Evolutionary conservation across 2,113 vertebrate genomes (phyloP).

Genomic region (Arothron firmamentum): DNA sequence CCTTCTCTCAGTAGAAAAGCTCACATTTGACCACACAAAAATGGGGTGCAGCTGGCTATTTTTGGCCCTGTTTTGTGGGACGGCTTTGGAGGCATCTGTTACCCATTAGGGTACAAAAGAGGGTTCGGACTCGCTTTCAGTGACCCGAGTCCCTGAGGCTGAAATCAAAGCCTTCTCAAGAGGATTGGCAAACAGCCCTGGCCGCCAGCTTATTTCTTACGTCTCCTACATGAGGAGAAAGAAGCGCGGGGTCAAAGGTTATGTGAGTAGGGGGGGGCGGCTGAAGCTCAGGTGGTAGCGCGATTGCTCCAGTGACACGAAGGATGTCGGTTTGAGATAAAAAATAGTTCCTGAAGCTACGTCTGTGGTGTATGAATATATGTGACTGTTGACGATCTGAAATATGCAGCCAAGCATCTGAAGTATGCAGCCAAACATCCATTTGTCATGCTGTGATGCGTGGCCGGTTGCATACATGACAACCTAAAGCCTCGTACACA

Average conservation of each 20-base stretch:
- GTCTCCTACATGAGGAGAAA: slow-evolving; percentile 19
- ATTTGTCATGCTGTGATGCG: no score
- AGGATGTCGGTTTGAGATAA: no score
- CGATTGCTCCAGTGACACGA: no score
- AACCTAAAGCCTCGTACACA: slow-evolving; percentile 4
- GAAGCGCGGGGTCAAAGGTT: slow-evolving; percentile 25
- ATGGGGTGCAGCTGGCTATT: slow-evolving; percentile 15
- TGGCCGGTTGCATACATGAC: no score
- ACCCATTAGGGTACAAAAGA: slow-evolving; percentile 40
- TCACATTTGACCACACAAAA: slow-evolving; percentile 8
- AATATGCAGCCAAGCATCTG: no score
- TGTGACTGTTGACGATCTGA: no score
- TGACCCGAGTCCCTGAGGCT: slow-evolving; percentile 48
- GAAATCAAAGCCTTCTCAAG: slow-evolving; percentile 57
- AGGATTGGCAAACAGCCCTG: slow-evolving; percentile 23
- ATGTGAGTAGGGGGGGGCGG: background rate
- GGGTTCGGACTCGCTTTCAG: slow-evolving; percentile 34
- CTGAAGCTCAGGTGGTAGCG: no score
- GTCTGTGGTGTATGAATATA: no score
- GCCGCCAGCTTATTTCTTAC: slow-evolving; percentile 39
- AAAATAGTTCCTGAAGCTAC: no score
- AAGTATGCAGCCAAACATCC: no score
- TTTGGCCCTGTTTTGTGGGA: slow-evolving; percentile 30
- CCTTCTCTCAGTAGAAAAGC: slow-evolving; percentile 1
- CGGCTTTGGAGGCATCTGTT: slow-evolving; percentile 56